phyloP scores from a whole-genome alignment of 2,797 vertebrate genomes.

The Synaphobranchus kaupii region DNA sequence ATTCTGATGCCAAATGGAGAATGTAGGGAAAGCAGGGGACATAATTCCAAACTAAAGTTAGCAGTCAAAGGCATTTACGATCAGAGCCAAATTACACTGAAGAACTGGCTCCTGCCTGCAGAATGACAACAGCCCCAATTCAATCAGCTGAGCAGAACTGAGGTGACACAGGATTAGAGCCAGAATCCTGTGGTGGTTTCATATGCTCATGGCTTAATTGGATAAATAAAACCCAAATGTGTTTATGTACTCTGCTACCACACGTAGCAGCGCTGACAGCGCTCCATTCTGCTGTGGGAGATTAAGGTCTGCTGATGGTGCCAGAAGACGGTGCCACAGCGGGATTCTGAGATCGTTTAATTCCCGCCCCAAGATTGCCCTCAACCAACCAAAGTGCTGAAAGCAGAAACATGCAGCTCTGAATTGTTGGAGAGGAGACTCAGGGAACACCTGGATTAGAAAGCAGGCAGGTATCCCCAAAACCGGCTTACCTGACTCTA shows the following conservation, averaged over 20 bases:
- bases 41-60: background rate
- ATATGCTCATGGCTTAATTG: background rate
- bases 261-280: background rate
- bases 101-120: background rate
- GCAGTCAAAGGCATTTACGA: background rate
- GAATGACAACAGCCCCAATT: background rate
- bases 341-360: conserved; percentile 27
- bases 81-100: background rate
- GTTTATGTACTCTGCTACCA: background rate
- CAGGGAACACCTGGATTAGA: background rate
- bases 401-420: conserved; percentile 16
- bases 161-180: background rate
- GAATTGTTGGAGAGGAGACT: background rate
- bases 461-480: background rate
- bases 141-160: background rate
- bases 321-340: conserved; percentile 1
- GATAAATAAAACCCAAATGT: background rate
- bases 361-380: background rate
- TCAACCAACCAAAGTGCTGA: conserved; percentile 3
- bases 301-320: conserved; percentile 1
- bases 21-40: background rate
- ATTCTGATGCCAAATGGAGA: background rate
- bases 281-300: background rate
- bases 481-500: background rate
- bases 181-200: background rate